phyloP scores from a whole-genome alignment of 1,140 invertebrate species.

The Chrysopa pallens region DNA sequence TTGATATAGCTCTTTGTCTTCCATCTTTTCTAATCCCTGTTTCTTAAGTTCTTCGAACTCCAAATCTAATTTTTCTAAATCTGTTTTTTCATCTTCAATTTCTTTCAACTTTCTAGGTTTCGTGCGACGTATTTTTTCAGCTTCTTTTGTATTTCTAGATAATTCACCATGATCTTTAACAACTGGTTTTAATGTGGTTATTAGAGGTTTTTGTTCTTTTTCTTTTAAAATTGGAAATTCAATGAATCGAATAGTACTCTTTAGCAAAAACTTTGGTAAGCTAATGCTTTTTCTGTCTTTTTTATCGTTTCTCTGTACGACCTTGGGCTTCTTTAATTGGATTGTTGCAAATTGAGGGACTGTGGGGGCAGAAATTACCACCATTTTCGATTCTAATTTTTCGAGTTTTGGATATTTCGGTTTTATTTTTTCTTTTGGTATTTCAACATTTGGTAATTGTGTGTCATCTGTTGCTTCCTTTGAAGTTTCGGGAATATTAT shows the following conservation, averaged over 20 bases:
- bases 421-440: conserved; percentile 6
- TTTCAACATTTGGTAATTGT: conserved; percentile 4
- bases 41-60: conserved; percentile 31
- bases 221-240: conserved; percentile 34
- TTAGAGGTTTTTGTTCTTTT: conserved; percentile 25
- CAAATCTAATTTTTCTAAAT: conserved; percentile 49
- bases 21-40: conserved; percentile 14
- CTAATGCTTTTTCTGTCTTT: conserved; percentile 23
- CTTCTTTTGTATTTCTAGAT: conserved; percentile 47
- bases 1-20: conserved; percentile 13
- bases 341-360: conserved; percentile 34
- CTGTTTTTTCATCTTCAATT: conserved; percentile 48
- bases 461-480: conserved; percentile 5
- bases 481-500: conserved; percentile 3
- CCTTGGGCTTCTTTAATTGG: conserved; percentile 36
- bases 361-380: conserved; percentile 15
- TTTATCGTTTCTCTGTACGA: conserved; percentile 19
- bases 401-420: conserved; percentile 5
- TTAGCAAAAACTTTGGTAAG: conserved; percentile 40
- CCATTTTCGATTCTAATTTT: conserved; percentile 7
- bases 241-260: conserved; percentile 37
- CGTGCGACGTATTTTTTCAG: conserved; percentile 37
- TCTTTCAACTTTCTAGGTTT: conserved; percentile 23
- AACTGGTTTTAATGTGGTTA: conserved; percentile 31
- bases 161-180: conserved; percentile 38